Evolutionary conservation across 2,888 invertebrate genomes (phyloP), one percentile per base, ranked within the genome.

Genomic region (Meiosimyza decipiens): DNA sequence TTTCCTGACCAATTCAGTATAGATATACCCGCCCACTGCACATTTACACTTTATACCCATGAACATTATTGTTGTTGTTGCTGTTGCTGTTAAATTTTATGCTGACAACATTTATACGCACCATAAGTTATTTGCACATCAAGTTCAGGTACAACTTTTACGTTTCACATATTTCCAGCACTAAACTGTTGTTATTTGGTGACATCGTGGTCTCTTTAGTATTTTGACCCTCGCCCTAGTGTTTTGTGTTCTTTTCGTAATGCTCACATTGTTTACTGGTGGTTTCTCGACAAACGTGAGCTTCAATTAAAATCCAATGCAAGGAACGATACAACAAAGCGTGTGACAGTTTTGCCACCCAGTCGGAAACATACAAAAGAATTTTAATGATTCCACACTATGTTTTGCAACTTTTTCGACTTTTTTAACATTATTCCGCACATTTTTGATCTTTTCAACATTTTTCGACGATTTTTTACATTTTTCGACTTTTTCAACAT

Each of bases 111-210:
- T 59, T 66, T 60, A 59, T 33, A 59, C 12, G 9, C 22, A 51
- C 60, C 15, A 55, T 67, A 9, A 40, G 51, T 64, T 64, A 64
- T 64, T 64, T 72, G 57, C 67, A 64, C 71, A 72, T 71, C 72
- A 75, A 77, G 72, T 75, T 76, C 74, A 77, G 70, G 68, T 62
- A 76, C 73, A 72, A 60, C 57, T 71, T 68, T 67, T 15, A 9
- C 57, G n/a, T 54, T 54, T 13, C 54, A 55, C 16, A 33, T 33
- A 28, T 12, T 22, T 22, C 66, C 22, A n/a, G 12, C 64, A 16
- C 18, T 13, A 64, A 16, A 33, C n/a, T n/a, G 28, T 40, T 40
- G 16, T 28, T 18, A 57, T 57, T 49, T 55, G 40, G 40, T n/a
- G 6, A 57, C 6, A 22, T 15, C 52, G 11, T 40, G 12, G 62